Conservation (phyloP, 2,888 invertebrate species). For the Parelbella ahira region DNA sequence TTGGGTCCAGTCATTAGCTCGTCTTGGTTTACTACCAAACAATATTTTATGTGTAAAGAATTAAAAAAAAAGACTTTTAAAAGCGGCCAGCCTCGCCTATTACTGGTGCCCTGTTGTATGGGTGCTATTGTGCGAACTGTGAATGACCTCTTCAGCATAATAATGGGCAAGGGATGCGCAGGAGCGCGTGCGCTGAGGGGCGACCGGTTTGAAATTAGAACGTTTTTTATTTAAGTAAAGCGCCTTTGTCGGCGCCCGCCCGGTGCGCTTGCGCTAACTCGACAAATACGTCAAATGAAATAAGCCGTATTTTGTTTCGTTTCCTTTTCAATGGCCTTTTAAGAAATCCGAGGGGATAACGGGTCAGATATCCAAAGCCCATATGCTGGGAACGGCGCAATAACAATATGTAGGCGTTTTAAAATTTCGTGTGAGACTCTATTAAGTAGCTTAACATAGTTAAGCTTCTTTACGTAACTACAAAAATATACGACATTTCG, state of each 20-base stretch:
- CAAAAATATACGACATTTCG: no score
- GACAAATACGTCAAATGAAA: slow-evolving; percentile 78
- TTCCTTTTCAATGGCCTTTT: slow-evolving; percentile 59
- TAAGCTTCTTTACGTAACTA: slow-evolving; percentile 1
- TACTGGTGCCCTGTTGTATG: slow-evolving; percentile 55
- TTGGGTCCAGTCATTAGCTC: slow-evolving; percentile 32
- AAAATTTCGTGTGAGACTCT: background rate
- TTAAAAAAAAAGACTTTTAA: slow-evolving; percentile 41
- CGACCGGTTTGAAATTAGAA: slow-evolving; percentile 80
- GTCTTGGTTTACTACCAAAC: slow-evolving; percentile 33
- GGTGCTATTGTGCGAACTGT: slow-evolving; percentile 75
- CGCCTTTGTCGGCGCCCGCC: slow-evolving; percentile 76
- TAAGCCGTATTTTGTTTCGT: slow-evolving; percentile 75
- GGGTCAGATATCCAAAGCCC: slow-evolving; percentile 14
- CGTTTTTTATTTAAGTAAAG: slow-evolving; percentile 66
- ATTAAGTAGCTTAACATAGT: background rate
- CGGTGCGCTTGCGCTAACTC: slow-evolving; percentile 77
- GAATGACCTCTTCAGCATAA: slow-evolving; percentile 80
- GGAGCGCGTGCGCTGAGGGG: slow-evolving; percentile 71
- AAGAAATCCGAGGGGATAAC: slow-evolving; percentile 24
- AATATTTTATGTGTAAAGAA: slow-evolving; percentile 35
- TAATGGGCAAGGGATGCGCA: slow-evolving; percentile 75
- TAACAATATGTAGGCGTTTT: slow-evolving; percentile 2
- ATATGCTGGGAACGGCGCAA: slow-evolving; percentile 11
- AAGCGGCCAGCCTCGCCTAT: slow-evolving; percentile 54